Evolutionary conservation across 2,888 invertebrate genomes (phyloP), one percentile per base, ranked within the genome.

Genomic region (Cataglyphis cursor): DNA sequence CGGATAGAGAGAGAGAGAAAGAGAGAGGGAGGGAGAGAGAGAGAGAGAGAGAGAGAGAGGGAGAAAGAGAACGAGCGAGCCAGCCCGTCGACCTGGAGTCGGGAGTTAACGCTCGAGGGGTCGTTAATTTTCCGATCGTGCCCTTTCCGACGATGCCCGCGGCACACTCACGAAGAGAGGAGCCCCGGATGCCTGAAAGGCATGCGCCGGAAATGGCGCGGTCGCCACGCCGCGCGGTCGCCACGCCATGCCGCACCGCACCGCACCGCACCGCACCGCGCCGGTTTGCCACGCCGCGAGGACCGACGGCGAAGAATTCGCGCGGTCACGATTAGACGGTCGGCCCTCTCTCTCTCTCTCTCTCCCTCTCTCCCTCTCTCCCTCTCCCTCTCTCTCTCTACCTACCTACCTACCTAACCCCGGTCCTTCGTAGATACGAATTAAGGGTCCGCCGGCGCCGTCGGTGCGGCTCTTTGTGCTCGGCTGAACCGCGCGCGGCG

Each of bases 121-220:
- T 93, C 93, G 93, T 92, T 93, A 93, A 93, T 92, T 93, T 93
- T 91, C 91, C 92, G 92, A 92, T 92, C 92, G 91, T 88, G 91
- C 90, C 91, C 89, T 90, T 90, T 89, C 90, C 90, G 89, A 87
- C 86, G 90, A 94, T 95, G 88, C 85, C 85, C 86, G 89, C 84
- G 89, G 81, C 82, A 72, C 65, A 44, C 41, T 59, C 78, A 57
- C 76, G 44, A 21, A 44, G 44, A 78, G 65, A 35, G 48, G n/a
- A 74, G 31, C n/a, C 66, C 28, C 57, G 59, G 82, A 84, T 83
- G 83, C 85, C 81, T 87, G 83, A 80, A 84, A 85, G 87, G 90
- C 90, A 90, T 90, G 90, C 90, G 90, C 83, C 88, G 88, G 88
- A 90, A 88, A 90, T 85, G 88, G 87, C 89, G 90, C 84, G 89